Base-by-base conservation (phyloP, 2,797 vertebrate species). In the Sebastes jordani region DNA sequence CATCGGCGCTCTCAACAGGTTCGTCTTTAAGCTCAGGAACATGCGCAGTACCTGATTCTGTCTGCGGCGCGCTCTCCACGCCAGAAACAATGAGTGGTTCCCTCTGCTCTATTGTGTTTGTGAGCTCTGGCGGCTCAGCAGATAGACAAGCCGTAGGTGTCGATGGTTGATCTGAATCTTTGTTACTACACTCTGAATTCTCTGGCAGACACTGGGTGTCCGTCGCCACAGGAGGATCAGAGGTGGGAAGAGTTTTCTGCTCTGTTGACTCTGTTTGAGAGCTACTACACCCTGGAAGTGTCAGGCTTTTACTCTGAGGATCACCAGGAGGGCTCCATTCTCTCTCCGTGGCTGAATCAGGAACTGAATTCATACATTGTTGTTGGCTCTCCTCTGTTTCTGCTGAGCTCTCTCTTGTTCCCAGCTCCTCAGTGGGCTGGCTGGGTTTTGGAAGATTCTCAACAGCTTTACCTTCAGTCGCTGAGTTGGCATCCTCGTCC, bases 401-500 rank as follows among this genome's bases (percentile, higher is more conserved):
- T 4, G 81, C 74, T 0, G 80, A 69, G 46, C 66, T 58, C 83
- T 99, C 98, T 61, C 91, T 93, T 38, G 92, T 93, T 88, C 75
- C 81, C 55, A 90, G 89, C 55, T 98, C 98, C 81, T 96, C 94
- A 38, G 91, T 79, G 5, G 94, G 92, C 91, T 96, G 86, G 86
- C 94, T 94, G 83, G 93, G 94, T 72, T 95, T 96, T 60, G 93
- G 94, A 83, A 95, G 91, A 84, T 96, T 96, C 76, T 95, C 96
- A 42, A 86, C 71, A 20, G 91, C 86, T 89, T 94, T 97, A 8
- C 91, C 92, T 59, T 99, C 98, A 60, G 83, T 93, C 3, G 95
- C 89, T 34, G 95, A 81, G 84, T 97, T 98, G 74, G 93, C 91
- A 18, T 99, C 97, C 89, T 99, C 98, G 18, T 97, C 95, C 78